Evolutionary conservation across 1,140 invertebrate species (phyloP).

Genomic region (Onthophagus taurus): DNA sequence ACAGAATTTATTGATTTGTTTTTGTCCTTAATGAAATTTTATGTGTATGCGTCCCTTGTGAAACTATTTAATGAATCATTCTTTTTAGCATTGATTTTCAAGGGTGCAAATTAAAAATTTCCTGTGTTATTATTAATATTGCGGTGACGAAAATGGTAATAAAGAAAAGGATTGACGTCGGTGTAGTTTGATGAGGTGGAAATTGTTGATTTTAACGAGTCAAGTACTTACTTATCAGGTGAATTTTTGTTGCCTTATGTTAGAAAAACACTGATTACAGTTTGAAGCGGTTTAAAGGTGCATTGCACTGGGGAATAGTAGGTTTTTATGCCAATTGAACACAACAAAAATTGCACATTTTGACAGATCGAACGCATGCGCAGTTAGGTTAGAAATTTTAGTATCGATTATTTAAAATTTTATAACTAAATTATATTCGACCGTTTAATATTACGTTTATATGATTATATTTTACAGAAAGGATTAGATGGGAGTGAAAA

Average conservation of each 20-base stretch:
- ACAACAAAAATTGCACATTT: constrained; percentile 11
- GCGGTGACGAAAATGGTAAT: neutral
- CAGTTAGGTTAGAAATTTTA: no score
- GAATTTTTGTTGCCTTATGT: neutral
- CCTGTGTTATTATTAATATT: neutral
- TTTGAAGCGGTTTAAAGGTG: constrained; percentile 3
- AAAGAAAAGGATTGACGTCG: neutral
- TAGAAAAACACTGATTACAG: constrained; percentile 3
- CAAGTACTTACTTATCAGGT: neutral
- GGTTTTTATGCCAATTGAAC: no score
- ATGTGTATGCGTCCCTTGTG: no score
- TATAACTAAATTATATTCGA: no score
- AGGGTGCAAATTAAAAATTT: no score
- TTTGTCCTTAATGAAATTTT: neutral
- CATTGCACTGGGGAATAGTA: no score
- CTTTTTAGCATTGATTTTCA: no score
- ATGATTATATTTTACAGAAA: no score
- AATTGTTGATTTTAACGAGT: neutral
- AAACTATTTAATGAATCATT: no score
- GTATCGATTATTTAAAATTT: no score
- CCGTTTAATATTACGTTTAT: no score
- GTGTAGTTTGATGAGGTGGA: neutral
- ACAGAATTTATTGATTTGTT: neutral
- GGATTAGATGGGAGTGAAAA: no score
- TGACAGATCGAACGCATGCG: constrained; percentile 7